These are phyloP conservation scores for Limnothrissa miodon DNA, from an alignment of 2,113 vertebrate species.

Conservation along the genomic window DNA sequence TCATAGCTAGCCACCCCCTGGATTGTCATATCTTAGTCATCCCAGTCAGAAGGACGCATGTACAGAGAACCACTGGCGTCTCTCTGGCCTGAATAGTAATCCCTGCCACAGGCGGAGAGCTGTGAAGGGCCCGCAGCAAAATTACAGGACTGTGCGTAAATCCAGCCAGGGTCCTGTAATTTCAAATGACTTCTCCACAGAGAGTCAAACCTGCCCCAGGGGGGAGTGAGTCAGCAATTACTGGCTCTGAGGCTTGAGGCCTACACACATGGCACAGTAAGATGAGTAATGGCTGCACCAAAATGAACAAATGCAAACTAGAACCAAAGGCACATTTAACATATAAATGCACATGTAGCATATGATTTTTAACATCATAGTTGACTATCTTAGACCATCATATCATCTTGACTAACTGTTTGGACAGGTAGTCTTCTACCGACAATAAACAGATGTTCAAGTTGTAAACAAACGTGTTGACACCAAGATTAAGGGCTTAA, in stretches of 20 bases:
- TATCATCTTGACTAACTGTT: too few relatives aligned
- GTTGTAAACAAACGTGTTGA: slow-evolving; percentile 1
- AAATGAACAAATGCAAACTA: not conserved
- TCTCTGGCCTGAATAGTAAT: not conserved
- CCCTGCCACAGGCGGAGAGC: not conserved
- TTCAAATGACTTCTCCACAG: not conserved
- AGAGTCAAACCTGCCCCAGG: not conserved
- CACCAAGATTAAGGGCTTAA: too few relatives aligned
- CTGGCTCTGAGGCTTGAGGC: not conserved
- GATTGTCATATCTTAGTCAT: too few relatives aligned
- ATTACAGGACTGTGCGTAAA: not conserved
- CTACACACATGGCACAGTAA: not conserved
- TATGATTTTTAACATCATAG: not conserved
- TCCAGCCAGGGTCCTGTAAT: not conserved
- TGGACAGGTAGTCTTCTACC: not conserved
- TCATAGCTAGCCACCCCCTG: too few relatives aligned
- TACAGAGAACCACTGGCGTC: not conserved
- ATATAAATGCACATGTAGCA: not conserved
- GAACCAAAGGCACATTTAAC: not conserved
- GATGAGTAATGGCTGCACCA: not conserved
- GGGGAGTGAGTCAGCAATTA: not conserved
- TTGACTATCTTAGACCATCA: too few relatives aligned
- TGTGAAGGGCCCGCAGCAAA: not conserved
- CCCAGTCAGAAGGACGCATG: too few relatives aligned
- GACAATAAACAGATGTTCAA: not conserved